Evolutionary conservation across 2,888 invertebrate species (phyloP), one percentile per base, ranked within the genome.

Genomic region (Parnassius smintheus): DNA sequence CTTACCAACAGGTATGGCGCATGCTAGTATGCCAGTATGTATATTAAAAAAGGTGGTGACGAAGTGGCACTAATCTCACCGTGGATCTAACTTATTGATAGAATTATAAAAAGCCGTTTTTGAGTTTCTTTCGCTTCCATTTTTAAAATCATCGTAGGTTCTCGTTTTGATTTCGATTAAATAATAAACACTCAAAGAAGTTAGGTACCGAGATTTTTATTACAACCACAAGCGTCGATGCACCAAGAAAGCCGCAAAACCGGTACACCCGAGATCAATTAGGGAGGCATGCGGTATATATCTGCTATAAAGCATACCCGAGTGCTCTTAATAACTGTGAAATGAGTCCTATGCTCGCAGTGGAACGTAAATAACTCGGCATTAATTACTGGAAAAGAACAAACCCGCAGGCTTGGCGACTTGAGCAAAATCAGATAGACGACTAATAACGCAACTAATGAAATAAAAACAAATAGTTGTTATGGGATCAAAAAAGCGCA

Each of bases 211-310:
- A 59, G 41, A 56, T 48, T 58, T 50, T 58, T 45, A 58, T 58
- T 46, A 56, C 55, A 52, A 18, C 46, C 41, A 45, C 50, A 51
- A 45, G 49, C 53, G 44, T 50, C 49, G 35, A 11, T 54, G 52
- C 58, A 44, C 35, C 45, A 54, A 41, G 51, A 51, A 44, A 45
- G 55, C 42, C 42, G 55, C 56, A 52, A 59, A 59, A 63, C 63
- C 63, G 63, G 63, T 63, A 63, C 50, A 41, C 18, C 22, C 51
- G 56, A 45, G 57, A 63, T 63, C 63, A 63, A 63, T 63, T 63
- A 63, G 63, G 59, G 55, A 46, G 59, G 63, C 56, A 59, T 63
- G 63, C 62, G 54, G 62, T 51, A 51, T 13, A 44, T 54, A 54
- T 54, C 59, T 59, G 50, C 58, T 48, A 51, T 55, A 59, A 63